phyloP scores from a whole-genome alignment of 2,797 vertebrate genomes.

The Pitangus sulphuratus region DNA sequence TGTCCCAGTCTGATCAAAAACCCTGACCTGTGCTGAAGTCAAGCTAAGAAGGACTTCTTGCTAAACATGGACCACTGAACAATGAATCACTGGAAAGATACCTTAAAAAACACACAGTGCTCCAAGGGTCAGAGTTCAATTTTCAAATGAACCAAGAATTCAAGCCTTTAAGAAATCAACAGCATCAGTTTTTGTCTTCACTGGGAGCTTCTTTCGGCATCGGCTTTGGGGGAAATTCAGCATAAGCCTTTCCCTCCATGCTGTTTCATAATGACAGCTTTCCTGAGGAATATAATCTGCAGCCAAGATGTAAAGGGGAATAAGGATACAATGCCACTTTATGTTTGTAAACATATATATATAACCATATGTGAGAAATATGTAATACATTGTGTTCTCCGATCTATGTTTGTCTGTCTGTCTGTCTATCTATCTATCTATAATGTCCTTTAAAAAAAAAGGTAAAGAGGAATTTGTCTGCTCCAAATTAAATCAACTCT shows the following conservation, averaged over 20 bases:
- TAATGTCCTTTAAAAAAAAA: not conserved
- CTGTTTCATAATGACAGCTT: not conserved
- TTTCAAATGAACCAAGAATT: not conserved
- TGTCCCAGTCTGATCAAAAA: not conserved
- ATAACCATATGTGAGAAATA: not conserved
- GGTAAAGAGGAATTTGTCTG: not conserved
- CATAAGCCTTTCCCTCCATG: not conserved
- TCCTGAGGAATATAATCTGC: not conserved
- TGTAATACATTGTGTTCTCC: not conserved
- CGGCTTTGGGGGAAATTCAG: not conserved
- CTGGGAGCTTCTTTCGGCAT: not conserved
- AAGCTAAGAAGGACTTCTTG: not conserved
- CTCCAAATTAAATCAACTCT: not conserved
- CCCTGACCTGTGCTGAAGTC: not conserved
- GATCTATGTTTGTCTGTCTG: not conserved
- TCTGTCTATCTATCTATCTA: not conserved
- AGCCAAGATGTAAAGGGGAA: not conserved
- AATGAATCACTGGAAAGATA: not conserved
- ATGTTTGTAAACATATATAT: not conserved
- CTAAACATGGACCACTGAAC: not conserved
- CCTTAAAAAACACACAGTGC: not conserved
- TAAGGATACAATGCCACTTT: accelerated
- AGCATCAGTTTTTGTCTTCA: not conserved
- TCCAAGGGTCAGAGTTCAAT: not conserved
- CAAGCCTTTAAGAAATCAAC: not conserved